Base-by-base conservation (phyloP, 2,888 invertebrate species). In the Resseliella maxima region DNA sequence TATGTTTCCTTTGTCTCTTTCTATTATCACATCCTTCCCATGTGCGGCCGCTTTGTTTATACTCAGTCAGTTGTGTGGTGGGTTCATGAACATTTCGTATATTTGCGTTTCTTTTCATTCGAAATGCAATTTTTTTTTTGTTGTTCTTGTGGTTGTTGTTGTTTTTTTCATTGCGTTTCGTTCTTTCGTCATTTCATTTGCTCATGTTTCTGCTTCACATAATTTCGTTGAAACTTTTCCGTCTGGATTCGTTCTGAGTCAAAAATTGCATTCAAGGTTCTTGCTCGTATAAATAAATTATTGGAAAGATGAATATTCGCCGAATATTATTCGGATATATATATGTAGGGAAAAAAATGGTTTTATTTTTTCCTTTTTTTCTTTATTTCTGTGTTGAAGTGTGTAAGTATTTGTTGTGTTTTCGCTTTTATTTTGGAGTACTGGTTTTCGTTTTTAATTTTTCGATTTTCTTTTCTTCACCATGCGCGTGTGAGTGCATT, bases 181-280 rank as follows among this genome's bases (percentile, higher is more conserved):
- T 27, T 64, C 24, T 15, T 64, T 24, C 24, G 12, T 83, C n/a
- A 21, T 15, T 83, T 36, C n/a, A 1, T 38, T 36, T 38, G 12
- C 38, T 72, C 24, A 15, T 81, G 36, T 83, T 83, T 72, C 35
- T 72, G 72, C 72, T 31, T 72, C 72, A 72, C 72, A 72, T 72
- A 72, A 72, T 72, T 72, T 72, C 15, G 31, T 72, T 83, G 24
- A n/a, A 38, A 83, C 83, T 83, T 83, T 72, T 83, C 83, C 83
- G 83, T 83, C 83, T 83, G 83, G 41, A 36, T n/a, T 83, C 83
- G 83, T 83, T 83, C 38, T 83, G 83, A 83, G 83, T 83, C 83
- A 38, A 38, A 83, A 83, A 83, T 83, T 83, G 83, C 83, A 83
- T 83, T 83, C 83, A 83, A 83, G 83, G 83, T 83, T 83, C 38